These are phyloP conservation scores for Marcusenius ussheri DNA, from an alignment of 2,113 vertebrate species.

Conservation along the genomic window DNA sequence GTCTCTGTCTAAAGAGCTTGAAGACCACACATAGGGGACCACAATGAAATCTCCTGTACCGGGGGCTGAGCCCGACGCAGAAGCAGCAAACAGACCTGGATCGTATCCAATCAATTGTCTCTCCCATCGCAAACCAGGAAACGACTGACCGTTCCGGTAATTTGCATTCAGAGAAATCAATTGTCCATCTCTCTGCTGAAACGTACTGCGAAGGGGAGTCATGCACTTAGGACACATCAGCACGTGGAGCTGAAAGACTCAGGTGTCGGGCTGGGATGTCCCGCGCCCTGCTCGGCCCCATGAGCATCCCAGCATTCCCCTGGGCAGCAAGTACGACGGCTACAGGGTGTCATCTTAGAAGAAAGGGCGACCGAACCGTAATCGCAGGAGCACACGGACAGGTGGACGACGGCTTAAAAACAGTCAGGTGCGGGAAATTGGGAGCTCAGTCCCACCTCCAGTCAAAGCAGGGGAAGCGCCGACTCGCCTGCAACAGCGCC, in stretches of 20 bases:
- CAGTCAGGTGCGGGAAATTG: not conserved
- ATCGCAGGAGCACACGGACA: not conserved
- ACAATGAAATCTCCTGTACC: not conserved
- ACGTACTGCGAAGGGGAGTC: not conserved
- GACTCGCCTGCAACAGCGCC: constrained; percentile 18
- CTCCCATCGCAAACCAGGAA: not conserved
- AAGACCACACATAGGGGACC: not conserved
- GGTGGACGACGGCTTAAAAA: not conserved
- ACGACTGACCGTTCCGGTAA: not conserved
- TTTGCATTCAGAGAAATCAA: not conserved
- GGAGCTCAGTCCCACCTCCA: constrained; percentile 28
- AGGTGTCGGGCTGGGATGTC: not conserved
- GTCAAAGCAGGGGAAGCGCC: constrained; percentile 18
- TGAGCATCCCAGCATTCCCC: not conserved
- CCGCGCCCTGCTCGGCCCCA: not conserved
- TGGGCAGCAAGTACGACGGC: not conserved
- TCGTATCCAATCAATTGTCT: not conserved
- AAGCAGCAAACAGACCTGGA: not conserved
- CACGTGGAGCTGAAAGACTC: not conserved
- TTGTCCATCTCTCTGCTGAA: not conserved
- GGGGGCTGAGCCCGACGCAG: not conserved
- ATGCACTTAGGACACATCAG: not conserved
- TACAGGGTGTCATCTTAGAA: not conserved
- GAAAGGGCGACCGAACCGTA: not conserved
- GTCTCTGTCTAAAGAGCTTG: not conserved